These are phyloP conservation scores for Polydesmus complanatus DNA, from an alignment of 2,888 invertebrate genomes.

Conservation along the genomic window DNA sequence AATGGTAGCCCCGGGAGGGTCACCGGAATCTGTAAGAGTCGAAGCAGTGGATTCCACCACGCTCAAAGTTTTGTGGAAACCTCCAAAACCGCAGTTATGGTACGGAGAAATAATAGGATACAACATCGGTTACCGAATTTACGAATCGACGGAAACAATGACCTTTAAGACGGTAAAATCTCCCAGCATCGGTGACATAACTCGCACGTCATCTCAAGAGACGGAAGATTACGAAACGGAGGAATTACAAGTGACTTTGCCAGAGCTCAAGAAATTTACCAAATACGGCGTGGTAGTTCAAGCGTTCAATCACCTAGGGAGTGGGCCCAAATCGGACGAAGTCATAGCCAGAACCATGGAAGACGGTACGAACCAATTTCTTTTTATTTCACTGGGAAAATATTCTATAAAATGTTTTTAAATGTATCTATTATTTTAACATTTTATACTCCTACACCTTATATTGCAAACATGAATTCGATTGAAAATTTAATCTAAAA, in stretches of 20 bases:
- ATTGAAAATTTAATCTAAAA: too few species aligned
- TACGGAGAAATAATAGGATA: constrained; percentile 64
- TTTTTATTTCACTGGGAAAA: too few species aligned
- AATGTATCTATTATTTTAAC: too few species aligned
- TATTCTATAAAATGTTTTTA: too few species aligned
- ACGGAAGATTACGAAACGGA: constrained; percentile 14
- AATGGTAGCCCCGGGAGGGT: constrained; percentile 18
- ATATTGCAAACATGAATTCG: too few species aligned
- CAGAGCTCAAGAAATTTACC: constrained; percentile 33
- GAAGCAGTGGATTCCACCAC: constrained; percentile 29
- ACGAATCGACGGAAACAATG: constrained; percentile 25
- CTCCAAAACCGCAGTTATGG: constrained; percentile 50
- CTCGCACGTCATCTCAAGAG: too few species aligned
- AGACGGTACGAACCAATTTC: constrained; percentile 30
- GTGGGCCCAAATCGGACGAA: constrained; percentile 29
- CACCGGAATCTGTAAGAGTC: constrained; percentile 29
- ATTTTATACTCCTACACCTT: too few species aligned
- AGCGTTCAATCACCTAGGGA: constrained; percentile 30
- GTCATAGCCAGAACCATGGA: constrained; percentile 30
- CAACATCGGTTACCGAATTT: constrained; percentile 47
- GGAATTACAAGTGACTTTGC: constrained; percentile 29
- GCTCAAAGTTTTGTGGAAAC: constrained; percentile 34
- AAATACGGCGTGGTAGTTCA: constrained; percentile 30
- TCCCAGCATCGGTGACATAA: constrained; percentile 19
- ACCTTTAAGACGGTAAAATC: constrained; percentile 25